Base-by-base conservation (phyloP, 1,140 invertebrate species). In the Diorhabda sublineata region DNA sequence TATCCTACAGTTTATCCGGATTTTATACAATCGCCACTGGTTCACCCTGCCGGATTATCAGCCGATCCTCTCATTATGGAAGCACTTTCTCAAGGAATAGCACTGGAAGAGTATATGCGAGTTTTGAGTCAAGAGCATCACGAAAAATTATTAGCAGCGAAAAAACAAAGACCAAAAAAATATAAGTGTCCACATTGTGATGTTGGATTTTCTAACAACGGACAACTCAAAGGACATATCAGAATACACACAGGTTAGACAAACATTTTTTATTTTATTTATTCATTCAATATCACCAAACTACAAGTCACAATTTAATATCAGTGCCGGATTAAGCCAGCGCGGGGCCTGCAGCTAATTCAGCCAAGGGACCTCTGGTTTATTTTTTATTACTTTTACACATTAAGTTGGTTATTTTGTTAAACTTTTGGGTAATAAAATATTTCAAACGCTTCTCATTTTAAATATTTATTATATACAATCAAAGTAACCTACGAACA, bases 141-240 rank as follows among this genome's bases (percentile, higher is more conserved):
- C 74, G 82, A 85, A 0, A 89, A 88, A 77, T 76, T 87, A 0
- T 70, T 88, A 4, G 87, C 85, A 69, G 83, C 86, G 0, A 86
- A 90, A 68, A 94, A 95, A 75, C 87, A 92, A 72, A 83, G 94
- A 4, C 93, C 93, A 0, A 96, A 96, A 80, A 92, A 93, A 74
- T 96, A 94, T 78, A 89, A 89, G 70, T 97, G 94, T 80, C 91
- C 92, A 0, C 89, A 94, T 76, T 97, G 94, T 78, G 86, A 93
- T 68, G 92, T 95, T 0, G 92, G 92, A 0, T 97, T 97, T 78
- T 95, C 92, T 45, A 97, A 97, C 79, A 96, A 96, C 79, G 94
- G 95, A 0, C 95, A 97, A 76, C 84, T 97, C 0, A 94, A 92
- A 80, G 94, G 94, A 67, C 95, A 97, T 77, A 87, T 95, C 9